Conservation (phyloP, 2,113 vertebrate species). For the Microcebus ravelobensis region DNA sequence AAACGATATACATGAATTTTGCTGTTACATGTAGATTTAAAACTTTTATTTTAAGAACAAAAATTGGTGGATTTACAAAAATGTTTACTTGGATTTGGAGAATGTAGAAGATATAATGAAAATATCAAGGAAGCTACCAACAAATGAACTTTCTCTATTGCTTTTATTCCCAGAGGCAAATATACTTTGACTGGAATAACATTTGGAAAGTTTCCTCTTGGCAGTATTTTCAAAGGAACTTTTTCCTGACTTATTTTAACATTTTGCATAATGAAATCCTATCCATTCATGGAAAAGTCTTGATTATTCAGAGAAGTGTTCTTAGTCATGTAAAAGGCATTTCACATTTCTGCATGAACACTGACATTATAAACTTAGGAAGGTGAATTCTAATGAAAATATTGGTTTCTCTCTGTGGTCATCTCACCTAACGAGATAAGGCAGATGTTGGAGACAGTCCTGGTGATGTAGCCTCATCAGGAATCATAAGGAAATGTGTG, state of each 20-base stretch:
- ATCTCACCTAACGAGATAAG: background rate
- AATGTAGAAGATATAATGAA: background rate
- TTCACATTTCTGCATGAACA: background rate
- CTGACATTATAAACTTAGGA: background rate
- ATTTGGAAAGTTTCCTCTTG: constrained; percentile 31
- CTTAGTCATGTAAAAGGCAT: constrained; percentile 39
- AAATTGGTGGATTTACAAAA: background rate
- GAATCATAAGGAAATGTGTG: background rate
- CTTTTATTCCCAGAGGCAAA: background rate
- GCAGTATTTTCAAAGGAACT: constrained; percentile 45
- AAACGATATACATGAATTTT: background rate
- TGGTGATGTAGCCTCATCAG: background rate
- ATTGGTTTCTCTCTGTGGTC: background rate
- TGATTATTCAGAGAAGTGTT: constrained; percentile 4
- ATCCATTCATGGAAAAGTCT: background rate
- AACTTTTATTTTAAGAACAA: background rate
- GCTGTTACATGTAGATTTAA: background rate
- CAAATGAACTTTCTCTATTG: background rate
- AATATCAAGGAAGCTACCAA: background rate
- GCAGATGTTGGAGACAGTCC: background rate
- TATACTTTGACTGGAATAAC: background rate
- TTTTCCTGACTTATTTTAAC: constrained; percentile 2
- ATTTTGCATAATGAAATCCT: constrained; percentile 36
- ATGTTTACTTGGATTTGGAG: background rate
- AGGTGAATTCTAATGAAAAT: constrained; percentile 22